Evolutionary conservation across 2,113 vertebrate genomes (phyloP).

Genomic region (Alexandromys fortis): DNA sequence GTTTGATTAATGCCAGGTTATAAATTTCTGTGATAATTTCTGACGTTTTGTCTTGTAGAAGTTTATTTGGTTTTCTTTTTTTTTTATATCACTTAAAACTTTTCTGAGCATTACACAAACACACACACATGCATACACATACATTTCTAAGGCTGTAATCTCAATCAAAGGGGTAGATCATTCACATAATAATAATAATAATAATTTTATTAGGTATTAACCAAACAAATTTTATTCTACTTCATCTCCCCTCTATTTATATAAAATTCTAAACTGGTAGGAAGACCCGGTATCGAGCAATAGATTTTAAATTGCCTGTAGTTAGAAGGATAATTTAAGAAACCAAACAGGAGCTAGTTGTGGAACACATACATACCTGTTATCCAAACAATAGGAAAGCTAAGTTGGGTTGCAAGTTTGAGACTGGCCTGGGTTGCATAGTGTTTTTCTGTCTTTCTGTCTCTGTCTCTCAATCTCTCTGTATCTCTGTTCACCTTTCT

Average conservation of each 20-base stretch:
- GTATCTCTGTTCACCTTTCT: neutral
- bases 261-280: neutral
- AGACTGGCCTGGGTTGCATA: neutral
- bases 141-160: neutral
- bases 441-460: neutral
- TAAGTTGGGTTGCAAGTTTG: neutral
- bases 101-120: neutral
- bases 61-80: conserved; percentile 24
- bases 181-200: neutral
- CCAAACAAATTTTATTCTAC: neutral
- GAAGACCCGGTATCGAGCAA: neutral
- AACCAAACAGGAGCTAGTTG: neutral
- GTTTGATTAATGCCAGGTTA: neutral
- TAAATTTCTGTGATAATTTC: neutral
- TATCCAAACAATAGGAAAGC: neutral
- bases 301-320: neutral
- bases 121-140: too few relatives aligned
- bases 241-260: neutral
- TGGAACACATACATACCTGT: neutral
- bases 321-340: neutral
- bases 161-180: neutral
- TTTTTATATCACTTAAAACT: neutral
- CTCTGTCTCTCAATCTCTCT: neutral
- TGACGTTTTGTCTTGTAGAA: neutral
- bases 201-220: neutral